Percentiles rank a stretch among this genome's conserved stretches.
These are phyloP conservation scores for Poicephalus gulielmi DNA, from an alignment of 2,113 vertebrate species.

Conservation along the genomic window DNA sequence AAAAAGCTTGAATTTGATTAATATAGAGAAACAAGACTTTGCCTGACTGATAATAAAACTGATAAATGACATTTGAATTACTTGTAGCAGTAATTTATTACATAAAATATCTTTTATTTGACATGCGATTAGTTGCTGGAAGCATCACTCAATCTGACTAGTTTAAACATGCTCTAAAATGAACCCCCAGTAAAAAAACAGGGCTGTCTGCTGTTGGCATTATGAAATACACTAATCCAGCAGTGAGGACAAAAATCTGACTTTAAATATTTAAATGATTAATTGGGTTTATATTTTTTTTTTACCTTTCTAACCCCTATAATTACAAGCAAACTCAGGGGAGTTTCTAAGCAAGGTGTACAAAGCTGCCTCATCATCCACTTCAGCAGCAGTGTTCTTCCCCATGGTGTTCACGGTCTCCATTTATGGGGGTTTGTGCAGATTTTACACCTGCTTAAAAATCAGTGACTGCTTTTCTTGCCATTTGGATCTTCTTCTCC, in stretches of 20 bases:
- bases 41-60: conserved; percentile 89
- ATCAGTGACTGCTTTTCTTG: not conserved
- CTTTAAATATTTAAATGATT: conserved; percentile 82
- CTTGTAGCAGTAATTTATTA: conserved; percentile 89
- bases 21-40: conserved; percentile 88
- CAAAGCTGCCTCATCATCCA: conserved; percentile 32
- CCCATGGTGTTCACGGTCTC: conserved; percentile 37
- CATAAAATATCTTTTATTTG: conserved; percentile 91
- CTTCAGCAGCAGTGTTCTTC: conserved; percentile 22
- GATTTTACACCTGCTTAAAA: conserved; percentile 10
- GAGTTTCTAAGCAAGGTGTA: conserved; percentile 73
- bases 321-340: conserved; percentile 75
- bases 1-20: conserved; percentile 84
- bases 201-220: conserved; percentile 71
- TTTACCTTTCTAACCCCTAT: conserved; percentile 69
- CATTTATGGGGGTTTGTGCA: not conserved
- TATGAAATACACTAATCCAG: conserved; percentile 78
- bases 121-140: conserved; percentile 87
- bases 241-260: conserved; percentile 73
- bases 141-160: conserved; percentile 86
- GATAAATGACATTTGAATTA: conserved; percentile 89
- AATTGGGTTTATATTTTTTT: conserved; percentile 71
- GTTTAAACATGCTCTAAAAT: conserved; percentile 84
- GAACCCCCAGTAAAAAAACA: conserved; percentile 74
- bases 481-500: not conserved